Conservation (phyloP, 2,888 invertebrate species). For the Tyria jacobaeae region DNA sequence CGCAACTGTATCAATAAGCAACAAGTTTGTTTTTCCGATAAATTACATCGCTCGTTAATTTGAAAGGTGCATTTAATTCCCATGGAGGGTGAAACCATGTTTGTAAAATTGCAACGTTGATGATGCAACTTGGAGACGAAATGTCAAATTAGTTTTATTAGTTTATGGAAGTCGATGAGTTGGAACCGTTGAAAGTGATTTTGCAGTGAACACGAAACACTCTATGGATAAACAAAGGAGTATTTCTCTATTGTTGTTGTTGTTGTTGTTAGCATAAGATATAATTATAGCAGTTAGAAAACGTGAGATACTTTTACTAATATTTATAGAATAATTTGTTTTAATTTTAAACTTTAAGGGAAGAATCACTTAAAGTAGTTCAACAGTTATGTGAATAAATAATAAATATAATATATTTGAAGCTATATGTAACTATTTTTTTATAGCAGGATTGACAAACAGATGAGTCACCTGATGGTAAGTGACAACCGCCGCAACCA, state of each 20-base stretch:
- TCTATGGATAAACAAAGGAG: neutral
- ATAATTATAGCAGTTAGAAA: neutral
- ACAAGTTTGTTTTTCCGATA: constrained; percentile 23
- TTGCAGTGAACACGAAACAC: neutral
- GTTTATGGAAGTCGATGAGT: constrained; percentile 5
- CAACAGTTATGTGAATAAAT: no score
- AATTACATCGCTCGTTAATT: constrained; percentile 33
- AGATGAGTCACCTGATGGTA: no score
- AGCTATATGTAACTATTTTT: no score
- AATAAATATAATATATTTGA: no score
- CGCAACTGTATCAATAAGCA: constrained; percentile 25
- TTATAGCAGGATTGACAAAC: no score
- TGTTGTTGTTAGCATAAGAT: neutral
- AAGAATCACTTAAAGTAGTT: no score
- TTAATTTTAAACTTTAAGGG: no score
- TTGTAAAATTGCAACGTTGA: constrained; percentile 12
- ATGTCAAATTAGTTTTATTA: constrained; percentile 15
- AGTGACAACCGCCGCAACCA: no score
- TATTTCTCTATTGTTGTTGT: neutral
- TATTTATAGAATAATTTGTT: no score
- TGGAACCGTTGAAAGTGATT: neutral
- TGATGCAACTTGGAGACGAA: constrained; percentile 1
- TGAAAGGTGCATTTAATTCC: constrained; percentile 34
- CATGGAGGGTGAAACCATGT: constrained; percentile 37
- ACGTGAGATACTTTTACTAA: no score